A percentile compares a stretch with the other conserved stretches of the same genome.
Evolutionary conservation across 2,888 invertebrate genomes (phyloP).

Genomic region (Ferdinandea cuprea): DNA sequence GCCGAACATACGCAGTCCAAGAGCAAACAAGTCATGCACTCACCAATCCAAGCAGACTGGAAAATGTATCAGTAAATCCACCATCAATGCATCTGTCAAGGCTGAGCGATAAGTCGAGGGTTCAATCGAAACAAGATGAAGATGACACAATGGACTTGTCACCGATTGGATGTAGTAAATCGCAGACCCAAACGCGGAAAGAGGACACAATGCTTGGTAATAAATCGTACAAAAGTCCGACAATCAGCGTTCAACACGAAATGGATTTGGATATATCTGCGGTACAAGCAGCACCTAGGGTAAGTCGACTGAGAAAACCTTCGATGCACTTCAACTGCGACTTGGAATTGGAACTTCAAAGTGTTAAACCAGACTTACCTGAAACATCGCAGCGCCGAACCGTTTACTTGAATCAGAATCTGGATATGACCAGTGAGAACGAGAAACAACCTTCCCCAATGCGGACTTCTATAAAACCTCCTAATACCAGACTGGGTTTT

Average conservation of each 20-base stretch:
- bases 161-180: background rate
- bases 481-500: conserved; percentile 13
- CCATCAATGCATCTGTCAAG: background rate
- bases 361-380: background rate
- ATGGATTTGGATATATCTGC: background rate
- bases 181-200: background rate
- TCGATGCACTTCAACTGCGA: background rate
- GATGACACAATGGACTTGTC: conserved; percentile 18
- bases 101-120: background rate
- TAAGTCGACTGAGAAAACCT: background rate
- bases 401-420: conserved; percentile 1
- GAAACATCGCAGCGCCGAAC: conserved; percentile 1
- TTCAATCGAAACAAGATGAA: background rate
- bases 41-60: background rate
- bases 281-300: background rate
- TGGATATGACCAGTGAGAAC: background rate
- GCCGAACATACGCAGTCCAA: background rate
- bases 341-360: too few species aligned
- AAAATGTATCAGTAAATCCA: background rate
- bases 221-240: background rate
- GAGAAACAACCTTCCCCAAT: background rate
- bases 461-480: background rate
- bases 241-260: background rate
- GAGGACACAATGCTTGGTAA: too few species aligned
- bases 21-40: background rate